Base-by-base conservation (phyloP, 1,140 invertebrate genomes). In the Plutomurus gul region DNA sequence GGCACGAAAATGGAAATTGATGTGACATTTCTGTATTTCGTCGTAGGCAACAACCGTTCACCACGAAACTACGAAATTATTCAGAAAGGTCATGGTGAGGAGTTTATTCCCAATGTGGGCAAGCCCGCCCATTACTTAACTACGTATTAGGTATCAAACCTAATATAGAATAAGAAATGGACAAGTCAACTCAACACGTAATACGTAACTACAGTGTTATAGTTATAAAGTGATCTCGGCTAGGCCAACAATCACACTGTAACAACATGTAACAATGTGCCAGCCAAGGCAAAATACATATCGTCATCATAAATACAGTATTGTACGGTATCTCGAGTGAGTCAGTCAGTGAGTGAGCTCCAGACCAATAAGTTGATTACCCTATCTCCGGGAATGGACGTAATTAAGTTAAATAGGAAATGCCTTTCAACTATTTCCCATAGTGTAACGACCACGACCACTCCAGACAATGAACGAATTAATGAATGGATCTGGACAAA, bases 141-240 rank as follows among this genome's bases (percentile, higher is more conserved):
- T 40, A 81, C 82, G 77, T 83, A 83, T 83, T 83, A 79, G 82
- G 82, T 47, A 76, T 76, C 46, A 76, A 76, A 73, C 82, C 82
- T 81, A 83, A 83, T 83, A 83, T 83, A 83, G 82, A 79, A 70
- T 71, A 56, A 33, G 18, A 71, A 56, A 77, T 56, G 60, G 75
- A 60, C 49, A 71, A 77, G 75, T 77, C 30, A 47, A 75, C 73
- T 40, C 73, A 47, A 75, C 46, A 75, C 46, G 27, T 65, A 65
- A 65, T 65, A 65, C 56, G 56, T 65, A 65, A 65, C 56, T 33
- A 65, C 56, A 65, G 36, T 65, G 56, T 65, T 65, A 65, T 65
- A 33, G 39, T 65, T 65, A 65, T 65, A 56, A 65, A 33, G 56
- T 30, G 36, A 65, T 65, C 40, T 72, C 37, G 27, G 43, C 27